Evolutionary conservation across 2,888 invertebrate species (phyloP).

Genomic region (Lasioglossum morio): DNA sequence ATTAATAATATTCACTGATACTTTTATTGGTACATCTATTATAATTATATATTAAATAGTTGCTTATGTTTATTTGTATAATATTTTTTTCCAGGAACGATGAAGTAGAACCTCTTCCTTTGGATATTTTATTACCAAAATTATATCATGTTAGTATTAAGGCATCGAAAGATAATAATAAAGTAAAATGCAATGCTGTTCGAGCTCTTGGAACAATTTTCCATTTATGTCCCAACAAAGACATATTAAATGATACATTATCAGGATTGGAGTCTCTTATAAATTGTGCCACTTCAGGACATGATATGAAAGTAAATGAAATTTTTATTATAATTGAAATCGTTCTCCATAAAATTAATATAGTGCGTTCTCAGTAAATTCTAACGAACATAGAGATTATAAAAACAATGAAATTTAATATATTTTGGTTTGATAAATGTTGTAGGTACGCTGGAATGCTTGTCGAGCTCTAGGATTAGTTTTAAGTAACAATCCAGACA

Average conservation of each 20-base stretch:
- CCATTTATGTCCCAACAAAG: conserved; percentile 86
- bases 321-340: conserved; percentile 16
- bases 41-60: not conserved
- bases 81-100: conserved; percentile 84
- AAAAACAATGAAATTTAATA: conserved; percentile 10
- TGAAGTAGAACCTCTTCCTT: conserved; percentile 88
- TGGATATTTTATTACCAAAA: conserved; percentile 88
- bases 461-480: conserved; percentile 94
- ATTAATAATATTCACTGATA: conserved; percentile 1
- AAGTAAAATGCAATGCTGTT: conserved; percentile 93
- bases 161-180: conserved; percentile 90
- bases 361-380: not conserved
- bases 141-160: conserved; percentile 89
- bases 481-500: conserved; percentile 86
- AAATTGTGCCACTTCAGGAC: conserved; percentile 89
- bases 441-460: conserved; percentile 93
- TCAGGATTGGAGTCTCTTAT: conserved; percentile 89
- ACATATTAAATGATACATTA: conserved; percentile 86
- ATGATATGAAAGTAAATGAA: conserved; percentile 90
- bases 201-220: conserved; percentile 93
- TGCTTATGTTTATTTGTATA: not conserved
- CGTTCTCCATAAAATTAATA: not conserved
- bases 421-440: conserved; percentile 22
- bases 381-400: not conserved
- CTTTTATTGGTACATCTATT: not conserved